Evolutionary conservation across 1,140 invertebrate species (phyloP).

Genomic region (Drosophila santomea): DNA sequence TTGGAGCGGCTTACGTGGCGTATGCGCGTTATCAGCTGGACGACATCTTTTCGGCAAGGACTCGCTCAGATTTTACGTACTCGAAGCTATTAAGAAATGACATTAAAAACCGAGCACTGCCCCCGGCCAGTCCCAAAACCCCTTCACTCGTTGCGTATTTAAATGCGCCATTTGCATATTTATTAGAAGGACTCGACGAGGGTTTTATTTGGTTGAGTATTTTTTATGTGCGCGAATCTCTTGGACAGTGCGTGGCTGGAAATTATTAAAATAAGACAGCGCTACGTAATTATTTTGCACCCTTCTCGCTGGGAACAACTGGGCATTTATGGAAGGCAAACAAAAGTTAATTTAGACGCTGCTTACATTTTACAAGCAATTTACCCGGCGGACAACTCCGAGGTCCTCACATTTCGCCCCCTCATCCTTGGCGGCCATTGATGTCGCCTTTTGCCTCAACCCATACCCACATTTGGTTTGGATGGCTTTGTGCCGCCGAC

Average conservation of each 20-base stretch:
- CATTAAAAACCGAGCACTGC: slow-evolving; percentile 67
- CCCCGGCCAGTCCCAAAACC: slow-evolving; percentile 7
- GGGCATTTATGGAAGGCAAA: slow-evolving; percentile 76
- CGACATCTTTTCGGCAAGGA: slow-evolving; percentile 53
- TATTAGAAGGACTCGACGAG: slow-evolving; percentile 64
- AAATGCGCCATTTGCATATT: slow-evolving; percentile 83
- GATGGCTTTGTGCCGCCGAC: slow-evolving; percentile 36
- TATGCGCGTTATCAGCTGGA: slow-evolving; percentile 73
- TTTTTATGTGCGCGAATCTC: slow-evolving; percentile 3
- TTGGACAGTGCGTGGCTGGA: slow-evolving; percentile 28
- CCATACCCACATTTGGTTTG: slow-evolving; percentile 1
- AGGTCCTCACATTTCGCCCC: background rate
- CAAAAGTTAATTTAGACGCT: slow-evolving; percentile 84
- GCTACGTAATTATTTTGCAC: slow-evolving; percentile 73
- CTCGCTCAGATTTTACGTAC: slow-evolving; percentile 68
- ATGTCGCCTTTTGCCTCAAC: slow-evolving; percentile 52
- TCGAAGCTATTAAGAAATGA: slow-evolving; percentile 81
- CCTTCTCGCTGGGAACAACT: background rate
- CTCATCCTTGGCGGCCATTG: slow-evolving; percentile 21
- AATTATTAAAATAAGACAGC: slow-evolving; percentile 80
- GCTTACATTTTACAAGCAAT: slow-evolving; percentile 84
- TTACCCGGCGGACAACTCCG: slow-evolving; percentile 39
- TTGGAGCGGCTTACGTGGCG: slow-evolving; percentile 68
- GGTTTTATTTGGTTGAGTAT: slow-evolving; percentile 12
- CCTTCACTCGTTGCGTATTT: slow-evolving; percentile 55